phyloP scores from a whole-genome alignment of 2,888 invertebrate genomes.

The Lottia scabra region DNA sequence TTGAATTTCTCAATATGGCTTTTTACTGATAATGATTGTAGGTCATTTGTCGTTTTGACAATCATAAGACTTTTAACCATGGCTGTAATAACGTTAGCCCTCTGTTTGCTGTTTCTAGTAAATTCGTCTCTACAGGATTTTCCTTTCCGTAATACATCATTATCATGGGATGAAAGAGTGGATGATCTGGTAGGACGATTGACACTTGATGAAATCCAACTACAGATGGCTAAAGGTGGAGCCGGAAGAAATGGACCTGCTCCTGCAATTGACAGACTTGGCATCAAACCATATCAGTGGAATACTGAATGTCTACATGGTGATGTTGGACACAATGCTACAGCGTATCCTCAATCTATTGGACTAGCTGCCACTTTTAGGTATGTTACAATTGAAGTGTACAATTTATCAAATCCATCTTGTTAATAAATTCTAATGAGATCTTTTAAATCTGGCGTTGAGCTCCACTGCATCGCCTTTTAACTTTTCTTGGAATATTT shows the following conservation, averaged over 20 bases:
- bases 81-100: too few species aligned
- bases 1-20: too few species aligned
- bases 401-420: too few species aligned
- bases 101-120: background rate
- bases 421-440: too few species aligned
- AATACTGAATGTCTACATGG: constrained; percentile 56
- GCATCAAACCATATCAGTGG: constrained; percentile 54
- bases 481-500: too few species aligned
- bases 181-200: constrained; percentile 54
- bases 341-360: constrained; percentile 55
- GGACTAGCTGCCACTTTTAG: constrained; percentile 58
- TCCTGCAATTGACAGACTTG: constrained; percentile 48
- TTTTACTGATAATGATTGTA: too few species aligned
- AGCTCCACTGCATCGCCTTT: too few species aligned
- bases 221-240: constrained; percentile 42
- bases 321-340: constrained; percentile 49
- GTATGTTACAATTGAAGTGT: constrained; percentile 24
- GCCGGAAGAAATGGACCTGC: constrained; percentile 43
- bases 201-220: constrained; percentile 47
- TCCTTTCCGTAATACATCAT: constrained; percentile 50
- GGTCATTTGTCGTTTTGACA: too few species aligned
- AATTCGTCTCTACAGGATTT: background rate
- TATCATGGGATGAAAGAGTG: constrained; percentile 50
- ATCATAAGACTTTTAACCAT: too few species aligned
- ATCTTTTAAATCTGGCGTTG: too few species aligned